Evolutionary conservation across 2,888 invertebrate genomes (phyloP).

Genomic region (Cataglyphis altisquamis): DNA sequence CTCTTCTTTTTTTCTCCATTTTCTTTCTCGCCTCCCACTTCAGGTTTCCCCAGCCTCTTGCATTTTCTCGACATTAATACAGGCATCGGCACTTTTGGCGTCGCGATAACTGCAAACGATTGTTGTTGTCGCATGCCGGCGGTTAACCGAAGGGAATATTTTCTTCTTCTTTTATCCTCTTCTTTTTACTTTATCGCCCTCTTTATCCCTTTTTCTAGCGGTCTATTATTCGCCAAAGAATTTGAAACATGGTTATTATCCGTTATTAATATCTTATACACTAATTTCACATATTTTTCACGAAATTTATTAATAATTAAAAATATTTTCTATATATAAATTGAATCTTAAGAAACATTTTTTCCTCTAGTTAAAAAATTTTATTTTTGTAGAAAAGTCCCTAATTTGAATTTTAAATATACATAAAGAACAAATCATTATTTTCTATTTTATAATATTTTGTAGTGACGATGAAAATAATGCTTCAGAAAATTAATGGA

Average conservation of each 20-base stretch:
- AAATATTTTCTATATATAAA: neutral
- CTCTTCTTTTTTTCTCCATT: conserved; percentile 32
- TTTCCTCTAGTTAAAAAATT: neutral
- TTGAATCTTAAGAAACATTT: neutral
- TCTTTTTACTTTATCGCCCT: neutral
- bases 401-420: neutral
- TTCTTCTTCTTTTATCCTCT: neutral
- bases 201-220: neutral
- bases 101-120: conserved; percentile 47
- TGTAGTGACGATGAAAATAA: neutral
- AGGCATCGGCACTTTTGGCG: conserved; percentile 49
- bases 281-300: neutral
- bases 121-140: conserved; percentile 66
- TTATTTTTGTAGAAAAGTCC: neutral
- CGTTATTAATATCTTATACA: neutral
- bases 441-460: neutral
- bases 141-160: conserved; percentile 63
- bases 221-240: neutral
- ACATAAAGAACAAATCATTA: neutral
- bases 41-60: conserved; percentile 46
- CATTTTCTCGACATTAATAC: conserved; percentile 65
- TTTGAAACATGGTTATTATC: neutral
- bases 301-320: neutral
- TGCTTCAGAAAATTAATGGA: neutral
- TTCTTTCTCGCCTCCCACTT: conserved; percentile 6